These are phyloP conservation scores for Sardinella longiceps DNA, from an alignment of 2,797 vertebrate genomes.

Conservation along the genomic window DNA sequence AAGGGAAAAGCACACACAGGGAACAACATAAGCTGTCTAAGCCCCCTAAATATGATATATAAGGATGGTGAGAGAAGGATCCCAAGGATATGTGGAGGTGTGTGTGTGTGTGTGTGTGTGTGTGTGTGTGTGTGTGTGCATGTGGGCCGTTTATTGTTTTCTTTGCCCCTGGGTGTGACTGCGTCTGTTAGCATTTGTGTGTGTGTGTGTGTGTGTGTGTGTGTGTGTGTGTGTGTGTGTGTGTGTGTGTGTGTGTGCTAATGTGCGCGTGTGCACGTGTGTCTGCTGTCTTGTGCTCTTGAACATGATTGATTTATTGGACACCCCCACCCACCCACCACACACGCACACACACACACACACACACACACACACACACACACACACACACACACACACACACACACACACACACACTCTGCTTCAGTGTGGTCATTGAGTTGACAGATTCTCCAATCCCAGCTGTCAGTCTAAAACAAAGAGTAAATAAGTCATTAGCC, in stretches of 20 bases:
- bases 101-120: neutral
- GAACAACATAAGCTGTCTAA: conserved; percentile 4
- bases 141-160: neutral
- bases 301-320: conserved; percentile 26
- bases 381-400: too few species aligned
- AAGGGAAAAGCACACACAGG: neutral
- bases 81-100: neutral
- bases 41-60: conserved; percentile 3
- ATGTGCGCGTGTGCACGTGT: conserved; percentile 35
- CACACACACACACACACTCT: too few species aligned
- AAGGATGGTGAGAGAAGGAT: neutral
- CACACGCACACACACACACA: too few species aligned
- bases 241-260: neutral
- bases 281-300: conserved; percentile 6
- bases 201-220: conserved; percentile 29
- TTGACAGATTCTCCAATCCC: conserved; percentile 27
- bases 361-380: too few species aligned
- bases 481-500: conserved; percentile 31
- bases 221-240: conserved; percentile 25
- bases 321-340: neutral
- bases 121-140: neutral
- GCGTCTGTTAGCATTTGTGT: conserved; percentile 13
- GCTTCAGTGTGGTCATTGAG: conserved; percentile 19
- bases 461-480: conserved; percentile 9
- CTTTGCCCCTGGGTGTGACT: neutral